phyloP scores from a whole-genome alignment of 2,113 vertebrate species.

The Steatornis caripensis region DNA sequence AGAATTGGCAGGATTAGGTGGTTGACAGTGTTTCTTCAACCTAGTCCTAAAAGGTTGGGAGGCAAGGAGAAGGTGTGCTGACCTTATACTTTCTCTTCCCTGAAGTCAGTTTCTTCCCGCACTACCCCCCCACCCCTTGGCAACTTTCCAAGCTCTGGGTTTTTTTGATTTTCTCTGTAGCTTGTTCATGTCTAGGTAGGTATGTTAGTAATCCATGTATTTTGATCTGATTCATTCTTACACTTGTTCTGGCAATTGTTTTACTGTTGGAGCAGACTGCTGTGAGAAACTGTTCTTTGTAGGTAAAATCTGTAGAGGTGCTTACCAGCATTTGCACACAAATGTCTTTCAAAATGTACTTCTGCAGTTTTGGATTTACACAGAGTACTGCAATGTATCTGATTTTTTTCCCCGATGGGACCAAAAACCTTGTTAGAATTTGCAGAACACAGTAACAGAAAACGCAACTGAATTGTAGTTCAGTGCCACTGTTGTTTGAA shows the following conservation, averaged over 20 bases:
- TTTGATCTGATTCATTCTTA: background rate
- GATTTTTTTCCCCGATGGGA: background rate
- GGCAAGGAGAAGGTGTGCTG: background rate
- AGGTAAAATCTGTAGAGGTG: background rate
- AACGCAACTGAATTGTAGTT: background rate
- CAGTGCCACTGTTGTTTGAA: background rate
- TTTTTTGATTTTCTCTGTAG: constrained; percentile 31
- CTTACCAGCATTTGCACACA: background rate
- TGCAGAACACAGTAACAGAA: background rate
- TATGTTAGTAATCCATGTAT: background rate
- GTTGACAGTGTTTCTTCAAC: accelerated
- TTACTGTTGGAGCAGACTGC: background rate
- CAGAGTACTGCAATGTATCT: background rate
- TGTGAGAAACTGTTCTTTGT: background rate
- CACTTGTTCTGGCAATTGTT: constrained; percentile 2
- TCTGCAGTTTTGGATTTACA: background rate
- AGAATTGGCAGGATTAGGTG: background rate
- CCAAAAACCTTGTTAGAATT: background rate
- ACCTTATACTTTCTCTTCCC: background rate
- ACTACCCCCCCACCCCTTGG: background rate
- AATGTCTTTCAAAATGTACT: background rate
- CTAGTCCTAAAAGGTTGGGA: background rate
- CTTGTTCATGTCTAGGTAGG: background rate
- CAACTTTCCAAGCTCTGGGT: background rate
- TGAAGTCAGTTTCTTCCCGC: background rate